Base-by-base conservation (phyloP, 2,797 vertebrate species). In the Betta splendens region DNA sequence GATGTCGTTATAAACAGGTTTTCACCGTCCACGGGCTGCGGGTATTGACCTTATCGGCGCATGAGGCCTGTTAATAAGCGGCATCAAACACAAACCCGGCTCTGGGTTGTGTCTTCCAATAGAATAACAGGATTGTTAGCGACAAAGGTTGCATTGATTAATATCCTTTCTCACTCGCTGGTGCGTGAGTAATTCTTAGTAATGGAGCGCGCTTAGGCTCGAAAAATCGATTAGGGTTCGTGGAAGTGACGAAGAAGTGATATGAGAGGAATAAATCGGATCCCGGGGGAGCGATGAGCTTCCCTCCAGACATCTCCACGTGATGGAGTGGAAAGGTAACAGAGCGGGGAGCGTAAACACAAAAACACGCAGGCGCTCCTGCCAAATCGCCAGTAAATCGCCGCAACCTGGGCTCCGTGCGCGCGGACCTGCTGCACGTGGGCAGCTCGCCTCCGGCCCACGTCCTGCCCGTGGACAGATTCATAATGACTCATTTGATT, bases 101-200 rank as follows among this genome's bases (percentile, higher is more conserved):
- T 80, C 79, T 82, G 76, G 85, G 86, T 85, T 65, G 87, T 86
- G 77, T 74, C 83, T 85, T 84, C 70, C 64, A 75, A 81, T n/a
- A 79, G 72, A 88, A 87, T 87, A 90, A 90, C 87, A 90, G 84
- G 79, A 87, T 80, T 89, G 86, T 87, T 90, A 87, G 77, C 72
- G 59, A 79, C 77, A 89, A 85, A 89, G 88, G 83, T 87, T 88
- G 68, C 76, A 84, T 79, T 90, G 88, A 90, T 88, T 88, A 73
- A 90, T 87, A 86, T 85, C 75, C 21, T 43, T 29, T 72, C 72
- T 63, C 53, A 48, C 59, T 58, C 66, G 62, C 78, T 66, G 72
- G 50, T 63, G 72, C 80, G 79, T 78, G 75, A 88, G 86, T 86
- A 86, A 85, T 87, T 83, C 76, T 83, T 31, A 38, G 67, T 84